Base-by-base conservation (phyloP, 2,113 vertebrate species). In the Oncorhynchus masou region DNA sequence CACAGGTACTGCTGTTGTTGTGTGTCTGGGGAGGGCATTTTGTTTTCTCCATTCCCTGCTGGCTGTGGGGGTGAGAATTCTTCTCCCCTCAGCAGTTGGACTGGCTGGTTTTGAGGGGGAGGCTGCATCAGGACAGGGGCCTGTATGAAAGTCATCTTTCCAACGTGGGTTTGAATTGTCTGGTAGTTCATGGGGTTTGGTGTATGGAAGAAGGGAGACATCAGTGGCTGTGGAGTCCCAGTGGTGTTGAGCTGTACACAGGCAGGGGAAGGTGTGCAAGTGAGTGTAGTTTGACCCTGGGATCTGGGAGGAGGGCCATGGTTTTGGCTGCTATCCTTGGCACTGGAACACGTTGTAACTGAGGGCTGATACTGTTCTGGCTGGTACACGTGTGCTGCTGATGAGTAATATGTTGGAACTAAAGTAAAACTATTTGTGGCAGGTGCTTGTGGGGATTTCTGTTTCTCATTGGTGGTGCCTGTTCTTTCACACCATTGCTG, bases 121-220 rank as follows among this genome's bases (percentile, higher is more conserved):
- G 81, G 64, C 39, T 76, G 87, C 29, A 84, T 27, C 45, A 80
- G 76, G 65, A 88, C 12, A 2, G 87, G 82, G 25, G 68, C 73
- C 65, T 79, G 83, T 69, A 88, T 24, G 16, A 83, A 89, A 31
- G 80, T 68, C 67, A 84, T 19, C 11, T 70, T 68, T 27, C 86
- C 78, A 51, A 88, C 19, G 39, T 81, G 82, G 31, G 84, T 74
- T 20, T 70, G 75, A 12, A 86, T 9, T 7, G 81, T 39, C 24
- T 79, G 84, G 70, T 75, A 67, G 1, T 80, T 74, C 59, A 89
- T 16, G 6, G 75, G 2, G 5, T 49, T 81, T 27, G 84, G 39
- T 5, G 77, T 70, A 75, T 79, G 84, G 68, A 79, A 84, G 45
- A 67, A 80, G 24, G 82, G 69, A 8, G 82, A 74, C 59, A 84